Conservation (phyloP, 2,797 vertebrate species). For the Acanthiza pusilla region DNA sequence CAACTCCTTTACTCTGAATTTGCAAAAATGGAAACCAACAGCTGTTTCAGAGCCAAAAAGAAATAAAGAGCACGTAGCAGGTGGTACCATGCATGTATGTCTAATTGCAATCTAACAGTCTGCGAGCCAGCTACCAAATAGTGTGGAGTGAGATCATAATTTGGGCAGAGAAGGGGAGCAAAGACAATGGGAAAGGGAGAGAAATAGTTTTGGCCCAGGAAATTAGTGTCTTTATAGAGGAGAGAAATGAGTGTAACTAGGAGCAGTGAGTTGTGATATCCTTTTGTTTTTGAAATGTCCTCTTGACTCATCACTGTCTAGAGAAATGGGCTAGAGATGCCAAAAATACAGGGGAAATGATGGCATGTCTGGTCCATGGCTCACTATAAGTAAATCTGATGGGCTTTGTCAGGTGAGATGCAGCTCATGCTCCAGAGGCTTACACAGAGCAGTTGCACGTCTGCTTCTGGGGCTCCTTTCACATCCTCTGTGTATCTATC, state of each 20-base stretch:
- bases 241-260: background rate
- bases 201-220: background rate
- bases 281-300: background rate
- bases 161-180: background rate
- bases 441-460: background rate
- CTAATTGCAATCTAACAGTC: background rate
- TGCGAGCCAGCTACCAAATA: background rate
- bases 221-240: background rate
- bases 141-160: background rate
- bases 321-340: background rate
- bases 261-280: background rate
- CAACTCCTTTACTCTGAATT: background rate
- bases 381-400: background rate
- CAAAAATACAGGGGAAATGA: background rate
- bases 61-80: background rate
- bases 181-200: background rate
- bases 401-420: background rate
- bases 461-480: background rate
- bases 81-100: conserved; percentile 6
- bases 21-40: conserved; percentile 2
- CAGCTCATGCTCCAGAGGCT: background rate
- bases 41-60: background rate
- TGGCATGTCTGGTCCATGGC: background rate
- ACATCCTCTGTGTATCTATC: fast-evolving
- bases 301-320: background rate